phyloP scores from a whole-genome alignment of 2,888 invertebrate genomes.

The Aricia artaxerxes region DNA sequence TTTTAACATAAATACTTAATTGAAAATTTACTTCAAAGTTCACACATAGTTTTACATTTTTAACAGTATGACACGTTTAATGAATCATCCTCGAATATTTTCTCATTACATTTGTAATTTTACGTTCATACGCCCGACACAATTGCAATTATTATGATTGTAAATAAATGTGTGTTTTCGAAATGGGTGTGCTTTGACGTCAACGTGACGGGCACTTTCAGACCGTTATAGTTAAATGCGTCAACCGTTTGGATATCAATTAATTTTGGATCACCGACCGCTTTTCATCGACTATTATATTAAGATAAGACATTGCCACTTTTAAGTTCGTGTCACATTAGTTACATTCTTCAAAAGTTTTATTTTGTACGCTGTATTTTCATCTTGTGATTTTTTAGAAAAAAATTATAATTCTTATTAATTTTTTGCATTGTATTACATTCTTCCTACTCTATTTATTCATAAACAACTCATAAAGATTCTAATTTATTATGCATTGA shows the following conservation, averaged over 20 bases:
- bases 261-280: conserved; percentile 3
- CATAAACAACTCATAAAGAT: conserved; percentile 32
- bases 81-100: not conserved
- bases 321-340: not conserved
- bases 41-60: not conserved
- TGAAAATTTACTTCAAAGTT: not conserved
- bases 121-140: not conserved
- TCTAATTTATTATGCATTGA: conserved; percentile 26
- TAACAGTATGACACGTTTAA: not conserved
- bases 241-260: conserved; percentile 32
- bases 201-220: conserved; percentile 38
- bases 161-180: conserved; percentile 8
- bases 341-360: not conserved
- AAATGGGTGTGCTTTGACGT: conserved; percentile 38
- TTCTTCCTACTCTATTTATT: conserved; percentile 27
- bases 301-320: not conserved
- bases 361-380: not conserved
- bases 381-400: not conserved
- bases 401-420: not conserved
- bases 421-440: not conserved
- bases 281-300: not conserved
- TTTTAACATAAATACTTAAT: too few relatives aligned
- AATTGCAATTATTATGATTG: conserved; percentile 3
- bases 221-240: conserved; percentile 36
- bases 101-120: not conserved